Base-by-base conservation (phyloP, 2,888 invertebrate genomes). In the Acholoe squamosa region DNA sequence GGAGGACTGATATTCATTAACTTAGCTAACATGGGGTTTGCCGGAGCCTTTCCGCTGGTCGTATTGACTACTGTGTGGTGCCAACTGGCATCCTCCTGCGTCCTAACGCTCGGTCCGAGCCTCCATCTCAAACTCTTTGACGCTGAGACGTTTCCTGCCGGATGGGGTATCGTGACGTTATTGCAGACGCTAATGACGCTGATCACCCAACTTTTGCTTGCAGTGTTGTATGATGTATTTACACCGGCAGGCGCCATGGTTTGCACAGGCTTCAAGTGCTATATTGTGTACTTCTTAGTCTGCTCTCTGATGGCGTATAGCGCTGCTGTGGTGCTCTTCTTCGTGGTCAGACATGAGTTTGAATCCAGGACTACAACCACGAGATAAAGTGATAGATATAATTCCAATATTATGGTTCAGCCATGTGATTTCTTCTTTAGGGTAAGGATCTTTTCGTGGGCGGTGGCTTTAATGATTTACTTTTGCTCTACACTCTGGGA, bases 11-110 rank as follows among this genome's bases (percentile, higher is more conserved):
- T 56, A 5, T n/a, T 28, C 28, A 5, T 86, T 0, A 54, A 31
- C 86, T 54, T 86, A 16, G 28, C 31, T 28, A 56, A 86, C 54
- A 86, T 86, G 86, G 86, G 86, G 0, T 86, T 86, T 28, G 86
- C 52, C 3, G 86, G 86, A 3, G 25, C 12, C 19, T 33, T 86
- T 14, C 31, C 31, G 0, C n/a, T 86, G 56, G 14, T 86, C n/a
- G 54, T 54, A 25, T 0, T 86, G 31, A 54, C 54, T 7, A 14
- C 52, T n/a, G 56, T 86, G 28, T 86, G 86, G 86, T 52, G 0
- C 0, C 86, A 86, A 54, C 54, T 86, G 10, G 52, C 86, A 5
- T 7, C 25, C 19, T 52, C 86, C 10, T 52, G 54, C 10, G 86
- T 86, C 14, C 56, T 28, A 25, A 54, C 86, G 0, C 86, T 86